phyloP scores from a whole-genome alignment of 2,888 invertebrate species.

The Pristionchus exspectatus region DNA sequence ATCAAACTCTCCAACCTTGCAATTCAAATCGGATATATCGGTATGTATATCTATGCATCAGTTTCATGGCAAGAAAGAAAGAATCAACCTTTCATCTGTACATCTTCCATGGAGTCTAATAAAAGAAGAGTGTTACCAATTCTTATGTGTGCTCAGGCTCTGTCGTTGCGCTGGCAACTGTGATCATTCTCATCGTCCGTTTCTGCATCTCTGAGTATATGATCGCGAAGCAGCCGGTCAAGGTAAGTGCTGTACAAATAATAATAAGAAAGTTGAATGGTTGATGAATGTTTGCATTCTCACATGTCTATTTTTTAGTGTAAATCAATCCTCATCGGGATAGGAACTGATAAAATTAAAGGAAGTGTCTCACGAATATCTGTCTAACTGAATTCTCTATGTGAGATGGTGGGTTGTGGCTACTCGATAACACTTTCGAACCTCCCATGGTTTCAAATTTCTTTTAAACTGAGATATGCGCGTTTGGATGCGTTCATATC shows the following conservation, averaged over 20 bases:
- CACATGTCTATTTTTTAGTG: not conserved
- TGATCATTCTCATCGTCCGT: conserved; percentile 93
- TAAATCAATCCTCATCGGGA: not conserved
- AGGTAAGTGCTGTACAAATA: conserved; percentile 55
- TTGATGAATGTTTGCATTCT: no score
- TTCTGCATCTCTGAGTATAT: conserved; percentile 92
- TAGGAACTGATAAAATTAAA: not conserved
- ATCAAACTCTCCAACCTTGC: conserved; percentile 77
- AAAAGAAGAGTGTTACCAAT: not conserved
- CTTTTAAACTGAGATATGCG: no score
- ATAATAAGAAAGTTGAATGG: not conserved
- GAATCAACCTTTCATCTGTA: no score
- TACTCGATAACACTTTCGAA: no score
- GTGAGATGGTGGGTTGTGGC: no score
- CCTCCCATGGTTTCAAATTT: no score
- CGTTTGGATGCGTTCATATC: no score
- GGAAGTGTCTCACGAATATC: no score
- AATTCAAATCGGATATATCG: conserved; percentile 78
- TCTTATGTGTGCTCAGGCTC: conserved; percentile 84
- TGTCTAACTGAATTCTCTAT: no score
- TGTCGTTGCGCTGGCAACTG: conserved; percentile 95
- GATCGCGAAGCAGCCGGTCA: conserved; percentile 67
- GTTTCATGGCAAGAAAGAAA: not conserved
- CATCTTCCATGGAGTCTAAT: no score
- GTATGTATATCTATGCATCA: conserved; percentile 56